A percentile compares a stretch with the other conserved stretches of the same genome.
Conservation (phyloP, 1,140 invertebrate genomes). For the Trypoxylus dichotomus region DNA sequence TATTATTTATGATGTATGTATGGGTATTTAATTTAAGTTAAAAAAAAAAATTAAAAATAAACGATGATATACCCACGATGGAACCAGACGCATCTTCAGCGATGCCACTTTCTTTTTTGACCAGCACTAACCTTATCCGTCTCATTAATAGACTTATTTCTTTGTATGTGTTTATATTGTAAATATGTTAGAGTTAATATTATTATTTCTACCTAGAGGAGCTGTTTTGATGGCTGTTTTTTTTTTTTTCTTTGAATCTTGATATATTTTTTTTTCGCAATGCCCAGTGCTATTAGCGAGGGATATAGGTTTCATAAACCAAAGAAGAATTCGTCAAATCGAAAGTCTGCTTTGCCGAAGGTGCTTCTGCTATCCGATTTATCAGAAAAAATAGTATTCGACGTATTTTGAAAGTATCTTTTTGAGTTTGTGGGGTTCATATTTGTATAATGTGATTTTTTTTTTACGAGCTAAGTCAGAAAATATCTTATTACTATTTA, state of each 20-base stretch:
- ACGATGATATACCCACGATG: not conserved
- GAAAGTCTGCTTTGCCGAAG: constrained; percentile 41
- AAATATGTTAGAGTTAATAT: not conserved
- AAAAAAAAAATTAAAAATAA: not conserved
- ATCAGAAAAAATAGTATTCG: not conserved
- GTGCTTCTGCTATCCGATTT: constrained; percentile 32
- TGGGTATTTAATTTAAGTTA: constrained; percentile 13
- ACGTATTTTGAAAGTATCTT: constrained; percentile 26
- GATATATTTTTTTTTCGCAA: constrained; percentile 22
- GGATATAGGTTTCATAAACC: constrained; percentile 44
- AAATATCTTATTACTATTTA: constrained; percentile 25
- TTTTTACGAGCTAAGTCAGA: constrained; percentile 49
- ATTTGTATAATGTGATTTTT: constrained; percentile 49
- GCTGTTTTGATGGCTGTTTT: not conserved
- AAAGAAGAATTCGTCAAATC: constrained; percentile 47
- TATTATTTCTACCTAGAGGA: not conserved
- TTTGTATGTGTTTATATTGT: not conserved
- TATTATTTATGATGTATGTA: constrained; percentile 17
- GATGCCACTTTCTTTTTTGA: not conserved
- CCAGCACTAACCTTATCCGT: not conserved
- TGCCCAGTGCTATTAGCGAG: constrained; percentile 30
- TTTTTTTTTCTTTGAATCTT: constrained; percentile 11
- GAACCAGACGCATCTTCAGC: not conserved
- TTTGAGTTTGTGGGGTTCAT: constrained; percentile 43
- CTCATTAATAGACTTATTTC: not conserved